Evolutionary conservation across 2,888 invertebrate genomes (phyloP).

Genomic region (Ommatoiulus sabulosus): DNA sequence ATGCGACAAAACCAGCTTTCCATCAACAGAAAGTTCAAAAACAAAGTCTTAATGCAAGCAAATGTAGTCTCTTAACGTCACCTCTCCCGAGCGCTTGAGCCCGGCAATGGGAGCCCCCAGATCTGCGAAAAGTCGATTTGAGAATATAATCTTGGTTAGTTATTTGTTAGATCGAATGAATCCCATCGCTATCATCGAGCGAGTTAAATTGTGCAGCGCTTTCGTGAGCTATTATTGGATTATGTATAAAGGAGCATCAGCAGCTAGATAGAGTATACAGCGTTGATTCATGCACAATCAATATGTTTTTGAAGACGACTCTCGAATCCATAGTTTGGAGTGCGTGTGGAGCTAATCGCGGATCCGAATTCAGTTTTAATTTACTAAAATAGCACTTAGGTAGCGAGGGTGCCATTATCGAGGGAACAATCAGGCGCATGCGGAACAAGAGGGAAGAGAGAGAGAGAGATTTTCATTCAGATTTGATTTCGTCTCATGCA

Average conservation of each 20-base stretch:
- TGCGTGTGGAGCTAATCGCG: slow-evolving; percentile 6
- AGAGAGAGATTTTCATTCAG: slow-evolving; percentile 15
- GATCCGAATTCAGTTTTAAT: slow-evolving; percentile 34
- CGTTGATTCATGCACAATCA: slow-evolving; percentile 28
- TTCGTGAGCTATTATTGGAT: slow-evolving; percentile 2
- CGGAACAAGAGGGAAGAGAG: background rate
- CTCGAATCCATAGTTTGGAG: slow-evolving; percentile 18
- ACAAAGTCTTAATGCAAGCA: background rate
- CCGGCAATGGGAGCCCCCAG: background rate
- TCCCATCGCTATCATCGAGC: background rate
- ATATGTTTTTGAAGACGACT: slow-evolving; percentile 11
- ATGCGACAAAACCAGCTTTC: no score
- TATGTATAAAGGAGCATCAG: slow-evolving; percentile 27
- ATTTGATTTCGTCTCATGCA: background rate
- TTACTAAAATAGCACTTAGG: slow-evolving; percentile 28
- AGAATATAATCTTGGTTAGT: slow-evolving; percentile 15
- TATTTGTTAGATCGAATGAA: slow-evolving; percentile 13
- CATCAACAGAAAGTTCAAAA: no score
- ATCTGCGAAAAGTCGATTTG: slow-evolving; percentile 19
- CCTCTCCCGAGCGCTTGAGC: background rate
- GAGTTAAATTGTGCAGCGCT: background rate
- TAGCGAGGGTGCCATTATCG: slow-evolving; percentile 21
- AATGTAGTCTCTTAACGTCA: background rate
- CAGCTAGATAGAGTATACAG: background rate
- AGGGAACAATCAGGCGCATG: background rate